Base-by-base conservation (phyloP, 2,797 vertebrate genomes). In the Arrhamphus sclerolepis region DNA sequence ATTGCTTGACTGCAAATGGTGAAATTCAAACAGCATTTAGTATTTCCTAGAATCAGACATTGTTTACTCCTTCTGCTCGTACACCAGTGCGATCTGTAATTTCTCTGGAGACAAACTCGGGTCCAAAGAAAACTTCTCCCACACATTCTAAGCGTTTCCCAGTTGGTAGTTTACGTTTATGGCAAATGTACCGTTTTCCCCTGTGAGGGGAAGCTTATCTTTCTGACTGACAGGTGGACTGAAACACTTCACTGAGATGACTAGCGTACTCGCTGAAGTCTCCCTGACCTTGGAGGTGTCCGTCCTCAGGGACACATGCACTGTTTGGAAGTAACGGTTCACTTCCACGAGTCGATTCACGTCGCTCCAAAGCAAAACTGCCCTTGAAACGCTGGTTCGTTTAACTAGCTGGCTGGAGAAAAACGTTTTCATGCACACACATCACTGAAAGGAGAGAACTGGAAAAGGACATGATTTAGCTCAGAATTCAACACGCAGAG, bases 181-280 rank as follows among this genome's bases (percentile, higher is more conserved):
- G 40, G 4, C 10, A 10, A 56, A 34, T 56, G 13, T 31, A 6
- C 11, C n/a, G n/a, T 43, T 7, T 29, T 28, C 17, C 10, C 13
- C 11, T 39, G 10, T 39, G n/a, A 40, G 17, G 40, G 34, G 24
- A 3, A 24, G 42, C 43, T 13, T 43, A 60, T 65, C 65, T 64
- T 42, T 54, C 21, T 60, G 60, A 69, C 16, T 61, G 66, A 62
- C 61, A 60, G 44, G 26, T 57, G 57, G 47, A 60, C 61, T 53
- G 71, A 72, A 53, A 31, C 43, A 20, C 42, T 49, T 62, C 7
- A 42, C n/a, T 56, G 50, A 56, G 14, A 62, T 56, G 57, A 71
- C 72, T 50, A 53, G 29, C 1, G 4, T 41, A 51, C 22, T 21
- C 21, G 17, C 16, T 34, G 13, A 46, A 7, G 19, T 17, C 38